Evolutionary conservation across 2,888 invertebrate genomes (phyloP).

Genomic region (Drosophila subsilvestris): DNA sequence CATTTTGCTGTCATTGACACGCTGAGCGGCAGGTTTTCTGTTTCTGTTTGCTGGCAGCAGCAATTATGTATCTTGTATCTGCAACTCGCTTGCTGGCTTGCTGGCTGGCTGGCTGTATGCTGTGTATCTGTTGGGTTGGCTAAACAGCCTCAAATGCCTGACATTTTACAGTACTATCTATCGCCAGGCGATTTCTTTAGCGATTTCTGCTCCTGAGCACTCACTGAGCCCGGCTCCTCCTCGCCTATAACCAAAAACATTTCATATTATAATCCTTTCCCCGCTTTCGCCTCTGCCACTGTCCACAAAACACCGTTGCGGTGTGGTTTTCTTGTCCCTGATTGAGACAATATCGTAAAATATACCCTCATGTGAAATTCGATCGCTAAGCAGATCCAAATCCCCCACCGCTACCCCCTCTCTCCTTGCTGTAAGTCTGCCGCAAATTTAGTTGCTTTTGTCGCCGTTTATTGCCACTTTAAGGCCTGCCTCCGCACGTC

Average conservation of each 20-base stretch:
- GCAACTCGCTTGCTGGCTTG: constrained; percentile 41
- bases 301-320: constrained; percentile 16
- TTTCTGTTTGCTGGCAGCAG: constrained; percentile 37
- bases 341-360: constrained; percentile 82
- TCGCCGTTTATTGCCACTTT: constrained; percentile 64
- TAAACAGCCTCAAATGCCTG: constrained; percentile 66
- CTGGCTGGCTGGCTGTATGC: constrained; percentile 23
- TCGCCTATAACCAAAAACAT: not conserved
- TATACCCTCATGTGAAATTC: constrained; percentile 74
- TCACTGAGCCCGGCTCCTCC: constrained; percentile 36
- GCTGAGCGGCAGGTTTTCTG: constrained; percentile 67
- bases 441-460: constrained; percentile 72
- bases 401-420: not conserved
- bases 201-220: constrained; percentile 35
- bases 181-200: constrained; percentile 53
- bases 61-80: constrained; percentile 81
- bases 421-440: constrained; percentile 1
- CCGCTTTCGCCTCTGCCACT: not conserved
- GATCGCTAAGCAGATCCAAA: constrained; percentile 55
- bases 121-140: constrained; percentile 55
- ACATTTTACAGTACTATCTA: constrained; percentile 76
- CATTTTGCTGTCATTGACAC: constrained; percentile 71
- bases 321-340: constrained; percentile 45
- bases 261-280: constrained; percentile 38
- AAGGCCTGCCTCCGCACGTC: constrained; percentile 36